These are phyloP conservation scores for Cosmia trapezina DNA, from an alignment of 2,888 invertebrate species.

Conservation along the genomic window DNA sequence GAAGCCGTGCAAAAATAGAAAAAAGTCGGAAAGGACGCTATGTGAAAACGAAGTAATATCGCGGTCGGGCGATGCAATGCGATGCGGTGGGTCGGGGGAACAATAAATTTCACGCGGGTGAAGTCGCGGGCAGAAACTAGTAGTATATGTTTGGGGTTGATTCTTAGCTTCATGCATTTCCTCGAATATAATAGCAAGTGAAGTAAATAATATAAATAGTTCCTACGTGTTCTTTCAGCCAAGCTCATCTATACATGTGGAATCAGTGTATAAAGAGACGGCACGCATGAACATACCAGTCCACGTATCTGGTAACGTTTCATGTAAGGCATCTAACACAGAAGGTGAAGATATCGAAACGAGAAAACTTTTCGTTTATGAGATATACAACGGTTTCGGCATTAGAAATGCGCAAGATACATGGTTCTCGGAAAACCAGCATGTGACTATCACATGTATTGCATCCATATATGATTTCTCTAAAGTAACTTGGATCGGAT, in stretches of 20 bases:
- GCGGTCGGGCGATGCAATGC: too few species aligned
- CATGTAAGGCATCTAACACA: conserved; percentile 75
- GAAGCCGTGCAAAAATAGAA: not conserved
- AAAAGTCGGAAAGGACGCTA: not conserved
- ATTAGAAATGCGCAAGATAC: conserved; percentile 67
- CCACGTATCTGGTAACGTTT: conserved; percentile 72
- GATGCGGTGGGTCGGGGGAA: not conserved
- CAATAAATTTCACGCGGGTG: not conserved
- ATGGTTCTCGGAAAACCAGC: conserved; percentile 77
- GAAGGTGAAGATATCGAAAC: conserved; percentile 29
- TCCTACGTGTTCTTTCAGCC: conserved; percentile 56
- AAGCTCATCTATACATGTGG: conserved; percentile 29
- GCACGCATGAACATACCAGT: conserved; percentile 72
- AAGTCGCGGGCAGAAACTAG: not conserved
- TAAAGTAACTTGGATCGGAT: conserved; percentile 78
- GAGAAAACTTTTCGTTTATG: conserved; percentile 75
- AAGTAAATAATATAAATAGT: not conserved
- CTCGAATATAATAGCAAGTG: not conserved
- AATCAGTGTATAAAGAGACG: conserved; percentile 69
- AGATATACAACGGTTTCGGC: conserved; percentile 80
- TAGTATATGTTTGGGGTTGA: not conserved
- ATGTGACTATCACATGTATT: conserved; percentile 75
- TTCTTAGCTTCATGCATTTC: not conserved
- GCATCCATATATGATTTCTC: conserved; percentile 80
- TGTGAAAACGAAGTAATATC: not conserved